Conservation (phyloP, 1,140 invertebrate genomes). For the Sarcophaga peregrina region DNA sequence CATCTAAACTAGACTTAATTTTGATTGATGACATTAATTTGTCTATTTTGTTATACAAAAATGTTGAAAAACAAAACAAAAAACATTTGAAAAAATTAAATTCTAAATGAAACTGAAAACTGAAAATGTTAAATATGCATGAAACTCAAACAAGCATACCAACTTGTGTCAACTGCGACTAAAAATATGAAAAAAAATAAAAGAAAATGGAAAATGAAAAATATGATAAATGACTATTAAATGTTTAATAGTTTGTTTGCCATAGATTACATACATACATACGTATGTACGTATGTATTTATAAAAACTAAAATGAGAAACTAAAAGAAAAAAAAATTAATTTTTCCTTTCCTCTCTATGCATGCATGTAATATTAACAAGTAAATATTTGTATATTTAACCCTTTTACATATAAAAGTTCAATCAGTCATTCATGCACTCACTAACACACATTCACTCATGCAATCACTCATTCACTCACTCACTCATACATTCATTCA, state of each 20-base stretch:
- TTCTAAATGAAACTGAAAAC: not conserved
- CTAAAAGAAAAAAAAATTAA: no score
- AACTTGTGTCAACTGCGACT: no score
- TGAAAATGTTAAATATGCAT: constrained; percentile 20
- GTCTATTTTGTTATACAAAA: not conserved
- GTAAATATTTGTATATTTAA: constrained; percentile 8
- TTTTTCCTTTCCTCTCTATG: no score
- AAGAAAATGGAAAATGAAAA: not conserved
- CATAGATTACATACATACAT: not conserved
- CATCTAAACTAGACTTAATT: constrained; percentile 14
- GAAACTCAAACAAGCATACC: not conserved
- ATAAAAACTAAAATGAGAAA: not conserved
- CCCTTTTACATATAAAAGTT: not conserved
- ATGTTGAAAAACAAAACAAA: no score
- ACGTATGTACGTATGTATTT: not conserved
- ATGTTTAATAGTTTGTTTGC: constrained; percentile 13
- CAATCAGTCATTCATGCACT: not conserved
- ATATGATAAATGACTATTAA: constrained; percentile 25
- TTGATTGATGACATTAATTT: constrained; percentile 22
- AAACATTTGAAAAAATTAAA: not conserved
- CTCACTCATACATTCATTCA: not conserved
- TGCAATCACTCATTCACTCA: not conserved
- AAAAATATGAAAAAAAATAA: no score
- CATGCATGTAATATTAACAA: not conserved
- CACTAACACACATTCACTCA: not conserved